Evolutionary conservation across 2,113 vertebrate species (phyloP), one percentile per base, ranked within the genome.

Genomic region (Pollimyrus isidori): DNA sequence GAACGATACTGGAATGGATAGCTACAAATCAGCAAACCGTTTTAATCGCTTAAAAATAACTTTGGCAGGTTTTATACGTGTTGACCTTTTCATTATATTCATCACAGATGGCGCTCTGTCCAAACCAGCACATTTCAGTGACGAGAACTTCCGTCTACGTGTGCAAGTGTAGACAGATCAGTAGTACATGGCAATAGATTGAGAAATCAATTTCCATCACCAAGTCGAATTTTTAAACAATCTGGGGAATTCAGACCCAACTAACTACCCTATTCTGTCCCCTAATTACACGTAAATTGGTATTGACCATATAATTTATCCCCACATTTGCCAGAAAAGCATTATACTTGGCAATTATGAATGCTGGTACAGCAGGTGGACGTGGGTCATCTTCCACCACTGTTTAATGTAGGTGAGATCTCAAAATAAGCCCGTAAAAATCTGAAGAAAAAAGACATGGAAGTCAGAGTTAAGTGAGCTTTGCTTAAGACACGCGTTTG

Each of bases 171-270:
- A 50, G 84, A 35, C 50, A 56, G 50, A 86, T 39, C 49, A 53
- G 26, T 13, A 10, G 13, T 3, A 87, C 13, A 49, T n/a, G 48
- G 26, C n/a, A 35, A 53, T 21, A 35, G 23, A 39, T 35, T 15
- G n/a, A 52, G 26, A 86, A 86, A 86, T 86, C 84, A 48, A 86
- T 86, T 86, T 52, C 42, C 82, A 48, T 86, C 84, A 50, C 84
- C 26, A 52, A 26, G 26, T 10, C 3, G 7, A 87, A 39, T 35
- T 86, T 86, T 30, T 53, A 35, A 35, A 56, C 30, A 87, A 53
- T 87, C 50, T 21, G 39, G 26, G 50, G 49, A 50, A 7, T 87
- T 48, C 23, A n/a, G 26, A 56, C 26, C 26, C 26, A 56, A 39
- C 13, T 53, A 11, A 26, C 50, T 87, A 15, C 50, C 49, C 30